These are phyloP conservation scores for Crotophaga sulcirostris DNA, from an alignment of 2,113 vertebrate species.

Conservation along the genomic window DNA sequence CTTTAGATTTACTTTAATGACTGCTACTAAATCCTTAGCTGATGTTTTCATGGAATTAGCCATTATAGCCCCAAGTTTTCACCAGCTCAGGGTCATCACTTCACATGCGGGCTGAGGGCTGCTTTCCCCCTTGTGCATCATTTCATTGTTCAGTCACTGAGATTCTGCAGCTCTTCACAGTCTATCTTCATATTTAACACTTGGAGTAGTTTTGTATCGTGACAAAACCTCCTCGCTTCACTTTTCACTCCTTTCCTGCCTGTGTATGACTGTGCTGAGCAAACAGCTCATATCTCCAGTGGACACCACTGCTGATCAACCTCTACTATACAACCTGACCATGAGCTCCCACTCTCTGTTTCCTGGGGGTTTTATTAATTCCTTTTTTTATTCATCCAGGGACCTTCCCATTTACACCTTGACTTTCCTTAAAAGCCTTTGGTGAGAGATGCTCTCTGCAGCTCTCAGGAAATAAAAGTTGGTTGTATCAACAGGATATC, in stretches of 20 bases:
- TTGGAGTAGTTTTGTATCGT: neutral
- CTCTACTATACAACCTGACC: neutral
- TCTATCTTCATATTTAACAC: neutral
- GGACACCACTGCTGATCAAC: neutral
- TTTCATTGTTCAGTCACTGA: neutral
- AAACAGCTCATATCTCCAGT: neutral
- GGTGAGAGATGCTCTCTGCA: conserved; percentile 39
- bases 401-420: neutral
- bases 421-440: conserved; percentile 46
- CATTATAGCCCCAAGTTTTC: neutral
- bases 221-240: neutral
- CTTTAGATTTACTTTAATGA: neutral
- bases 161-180: neutral
- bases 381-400: neutral
- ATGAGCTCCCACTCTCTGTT: neutral
- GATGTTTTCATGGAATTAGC: neutral
- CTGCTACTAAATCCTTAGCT: neutral
- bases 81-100: neutral
- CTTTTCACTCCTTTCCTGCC: neutral
- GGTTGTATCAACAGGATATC: conserved; percentile 68
- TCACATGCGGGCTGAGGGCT: neutral
- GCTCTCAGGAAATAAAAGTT: conserved; percentile 49
- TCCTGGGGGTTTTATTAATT: neutral
- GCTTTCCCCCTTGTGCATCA: neutral
- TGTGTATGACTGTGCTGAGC: neutral